Evolutionary conservation across 2,888 invertebrate species (phyloP).

Genomic region (Galerucella pusilla): DNA sequence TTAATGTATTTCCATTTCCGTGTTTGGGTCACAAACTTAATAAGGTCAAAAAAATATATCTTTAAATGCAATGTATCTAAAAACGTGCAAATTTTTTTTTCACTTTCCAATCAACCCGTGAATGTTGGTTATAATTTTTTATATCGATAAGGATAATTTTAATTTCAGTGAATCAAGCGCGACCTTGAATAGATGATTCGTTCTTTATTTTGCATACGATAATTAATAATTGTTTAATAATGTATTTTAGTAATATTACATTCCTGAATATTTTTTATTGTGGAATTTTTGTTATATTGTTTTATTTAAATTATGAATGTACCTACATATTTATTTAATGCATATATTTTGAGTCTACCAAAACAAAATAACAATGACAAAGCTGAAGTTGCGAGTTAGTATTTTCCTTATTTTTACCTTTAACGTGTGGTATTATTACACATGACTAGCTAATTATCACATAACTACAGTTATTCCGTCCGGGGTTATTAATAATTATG

Average conservation of each 20-base stretch:
- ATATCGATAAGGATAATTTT: background rate
- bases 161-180: background rate
- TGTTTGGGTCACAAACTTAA: too few species aligned
- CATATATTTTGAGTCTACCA: background rate
- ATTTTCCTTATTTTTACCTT: background rate
- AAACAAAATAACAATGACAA: too few species aligned
- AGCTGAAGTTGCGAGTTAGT: background rate
- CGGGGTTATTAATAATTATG: background rate
- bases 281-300: background rate
- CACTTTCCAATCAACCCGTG: background rate
- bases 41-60: too few species aligned
- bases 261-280: background rate
- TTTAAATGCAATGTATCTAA: too few species aligned
- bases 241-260: background rate
- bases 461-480: slow-evolving; percentile 3
- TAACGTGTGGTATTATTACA: background rate
- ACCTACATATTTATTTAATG: too few species aligned
- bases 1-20: too few species aligned
- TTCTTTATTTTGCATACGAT: background rate
- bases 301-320: background rate
- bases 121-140: background rate
- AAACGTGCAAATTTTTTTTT: background rate
- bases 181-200: background rate
- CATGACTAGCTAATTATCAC: slow-evolving; percentile 6
- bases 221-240: background rate